phyloP scores from a whole-genome alignment of 2,113 vertebrate species.

The Copsychus sechellarum region DNA sequence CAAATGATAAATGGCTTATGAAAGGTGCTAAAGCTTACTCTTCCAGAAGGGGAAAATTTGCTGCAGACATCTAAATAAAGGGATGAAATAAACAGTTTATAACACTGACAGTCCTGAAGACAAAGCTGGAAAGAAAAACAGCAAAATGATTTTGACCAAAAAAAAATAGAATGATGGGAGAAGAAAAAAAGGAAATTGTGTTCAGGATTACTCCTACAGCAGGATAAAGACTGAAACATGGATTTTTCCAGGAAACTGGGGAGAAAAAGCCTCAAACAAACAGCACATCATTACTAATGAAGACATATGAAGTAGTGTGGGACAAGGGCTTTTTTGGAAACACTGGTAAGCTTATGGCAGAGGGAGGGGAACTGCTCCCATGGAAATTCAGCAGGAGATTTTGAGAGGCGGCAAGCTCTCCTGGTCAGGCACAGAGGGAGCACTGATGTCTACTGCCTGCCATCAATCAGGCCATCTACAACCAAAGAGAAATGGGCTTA shows the following conservation, averaged over 20 bases:
- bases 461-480: neutral
- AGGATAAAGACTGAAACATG: neutral
- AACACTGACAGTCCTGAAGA: neutral
- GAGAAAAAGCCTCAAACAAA: neutral
- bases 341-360: neutral
- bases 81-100: neutral
- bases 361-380: neutral
- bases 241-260: neutral
- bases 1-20: neutral
- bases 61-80: neutral
- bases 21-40: neutral
- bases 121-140: neutral
- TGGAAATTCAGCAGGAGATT: neutral
- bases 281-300: neutral
- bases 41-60: neutral
- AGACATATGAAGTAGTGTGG: neutral
- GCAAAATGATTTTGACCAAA: neutral
- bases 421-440: neutral
- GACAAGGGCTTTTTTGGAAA: neutral
- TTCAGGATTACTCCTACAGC: neutral
- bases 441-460: neutral
- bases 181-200: neutral
- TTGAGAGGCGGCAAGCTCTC: neutral
- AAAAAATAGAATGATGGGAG: neutral
- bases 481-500: neutral